Evolutionary conservation across 2,888 invertebrate genomes (phyloP).

Genomic region (Agrotis segetum): DNA sequence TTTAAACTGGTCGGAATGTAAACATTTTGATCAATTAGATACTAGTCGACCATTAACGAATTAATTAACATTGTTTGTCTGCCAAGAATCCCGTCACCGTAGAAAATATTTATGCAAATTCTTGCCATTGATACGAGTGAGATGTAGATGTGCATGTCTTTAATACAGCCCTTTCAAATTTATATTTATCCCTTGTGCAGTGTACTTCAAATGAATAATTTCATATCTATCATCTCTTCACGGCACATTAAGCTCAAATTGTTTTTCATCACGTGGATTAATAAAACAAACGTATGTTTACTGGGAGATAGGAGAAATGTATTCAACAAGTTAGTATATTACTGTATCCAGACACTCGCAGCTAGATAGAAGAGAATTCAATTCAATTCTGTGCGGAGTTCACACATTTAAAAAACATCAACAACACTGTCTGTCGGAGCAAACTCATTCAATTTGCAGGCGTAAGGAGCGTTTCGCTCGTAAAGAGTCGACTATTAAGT

Average conservation of each 20-base stretch:
- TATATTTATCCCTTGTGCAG: conserved; percentile 16
- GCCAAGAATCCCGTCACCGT: conserved; percentile 44
- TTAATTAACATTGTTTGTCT: conserved; percentile 59
- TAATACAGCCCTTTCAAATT: conserved; percentile 29
- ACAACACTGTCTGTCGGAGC: conserved; percentile 63
- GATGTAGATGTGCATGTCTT: conserved; percentile 10
- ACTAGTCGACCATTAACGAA: conserved; percentile 47
- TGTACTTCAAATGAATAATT: conserved; percentile 8
- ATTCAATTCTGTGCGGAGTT: conserved; percentile 40
- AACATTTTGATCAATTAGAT: conserved; percentile 64
- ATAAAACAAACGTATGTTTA: conserved; percentile 36
- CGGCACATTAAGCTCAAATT: conserved; percentile 44
- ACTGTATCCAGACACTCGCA: conserved; percentile 12
- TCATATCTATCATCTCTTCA: conserved; percentile 35
- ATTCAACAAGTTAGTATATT: conserved; percentile 36
- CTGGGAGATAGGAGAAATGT: conserved; percentile 7
- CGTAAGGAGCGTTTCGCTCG: conserved; percentile 74
- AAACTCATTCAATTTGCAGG: conserved; percentile 72
- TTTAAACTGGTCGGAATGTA: conserved; percentile 45
- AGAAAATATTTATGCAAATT: conserved; percentile 33
- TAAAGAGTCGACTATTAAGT: conserved; percentile 80
- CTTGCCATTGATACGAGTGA: conserved; percentile 5
- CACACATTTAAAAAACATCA: conserved; percentile 62
- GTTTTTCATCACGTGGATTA: conserved; percentile 31
- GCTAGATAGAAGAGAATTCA: conserved; percentile 35